These are phyloP conservation scores for Tolypeutes matacus DNA, from an alignment of 2,797 vertebrate genomes.

Conservation along the genomic window DNA sequence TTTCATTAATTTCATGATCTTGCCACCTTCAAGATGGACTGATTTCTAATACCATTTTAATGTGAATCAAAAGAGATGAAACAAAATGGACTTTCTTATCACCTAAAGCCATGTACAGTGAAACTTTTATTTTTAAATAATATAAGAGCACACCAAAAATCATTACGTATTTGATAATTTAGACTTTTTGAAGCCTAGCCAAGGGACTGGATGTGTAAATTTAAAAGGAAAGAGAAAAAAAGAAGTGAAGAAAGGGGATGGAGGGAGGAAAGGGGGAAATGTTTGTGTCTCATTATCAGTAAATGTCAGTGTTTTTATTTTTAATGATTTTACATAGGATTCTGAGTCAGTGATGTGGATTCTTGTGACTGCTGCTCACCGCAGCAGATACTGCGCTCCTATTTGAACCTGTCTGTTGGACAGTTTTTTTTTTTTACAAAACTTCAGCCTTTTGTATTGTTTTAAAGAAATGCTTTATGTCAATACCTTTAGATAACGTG, in stretches of 20 bases:
- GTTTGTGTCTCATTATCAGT: not conserved
- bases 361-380: not conserved
- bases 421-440: not conserved
- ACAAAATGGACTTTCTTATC: not conserved
- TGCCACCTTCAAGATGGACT: not conserved
- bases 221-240: not conserved
- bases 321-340: not conserved
- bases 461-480: not conserved
- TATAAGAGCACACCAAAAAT: not conserved
- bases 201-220: not conserved
- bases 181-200: not conserved
- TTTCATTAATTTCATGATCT: not conserved
- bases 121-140: not conserved
- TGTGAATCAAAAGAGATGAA: not conserved
- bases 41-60: not conserved
- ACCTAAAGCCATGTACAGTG: not conserved
- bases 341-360: not conserved
- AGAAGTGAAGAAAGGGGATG: no score
- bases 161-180: not conserved
- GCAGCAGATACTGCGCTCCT: not conserved
- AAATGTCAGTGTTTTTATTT: not conserved
- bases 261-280: not conserved
- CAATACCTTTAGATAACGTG: not conserved
- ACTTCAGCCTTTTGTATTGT: not conserved
- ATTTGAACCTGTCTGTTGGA: not conserved